Base-by-base conservation (phyloP, 2,888 invertebrate species). In the Ypsolopha sequella region DNA sequence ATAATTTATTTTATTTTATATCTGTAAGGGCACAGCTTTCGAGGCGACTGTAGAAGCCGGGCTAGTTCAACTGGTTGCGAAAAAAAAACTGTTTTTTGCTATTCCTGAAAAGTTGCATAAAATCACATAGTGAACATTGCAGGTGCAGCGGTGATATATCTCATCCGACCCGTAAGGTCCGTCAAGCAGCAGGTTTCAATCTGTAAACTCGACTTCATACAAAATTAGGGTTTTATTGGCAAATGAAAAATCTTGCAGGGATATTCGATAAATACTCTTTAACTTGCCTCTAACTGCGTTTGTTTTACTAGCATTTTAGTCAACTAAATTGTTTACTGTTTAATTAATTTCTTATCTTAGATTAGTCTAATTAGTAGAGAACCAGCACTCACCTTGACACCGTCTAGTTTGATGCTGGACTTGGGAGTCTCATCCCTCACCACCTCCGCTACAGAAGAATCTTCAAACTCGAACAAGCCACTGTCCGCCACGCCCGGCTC, bases 361-460 rank as follows among this genome's bases (percentile, higher is more conserved):
- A 36, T 36, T 36, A 9, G 11, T 11, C 6, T 47, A 36, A 36
- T 7, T 11, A 34, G 9, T 35, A 35, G 4, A 34, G 7, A 43
- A 2, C 11, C 34, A 24, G 38, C 53, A 60, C 76, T 59, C 68
- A 89, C 89, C 66, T 80, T 70, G 33, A 89, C 87, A 50, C 87
- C 87, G 49, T 88, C 87, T 4, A 89, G 72, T 53, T 87, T 82
- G 52, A 89, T 79, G 55, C 85, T 69, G 0, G 82, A 76, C 66
- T 75, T 81, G 57, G 69, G 64, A 14, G 24, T 24, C 24, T 73
- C n/a, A 1, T 35, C 54, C 1, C 71, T 67, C 6, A 76, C 76
- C 1, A 75, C 74, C 0, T 78, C 73, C 46, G 70, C 24, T 24
- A 74, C 73, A 0, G 67, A 51, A 0, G 70, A 67, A 44, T 81